These are phyloP conservation scores for Fistularia tabacaria DNA, from an alignment of 2,797 vertebrate species.

Conservation along the genomic window DNA sequence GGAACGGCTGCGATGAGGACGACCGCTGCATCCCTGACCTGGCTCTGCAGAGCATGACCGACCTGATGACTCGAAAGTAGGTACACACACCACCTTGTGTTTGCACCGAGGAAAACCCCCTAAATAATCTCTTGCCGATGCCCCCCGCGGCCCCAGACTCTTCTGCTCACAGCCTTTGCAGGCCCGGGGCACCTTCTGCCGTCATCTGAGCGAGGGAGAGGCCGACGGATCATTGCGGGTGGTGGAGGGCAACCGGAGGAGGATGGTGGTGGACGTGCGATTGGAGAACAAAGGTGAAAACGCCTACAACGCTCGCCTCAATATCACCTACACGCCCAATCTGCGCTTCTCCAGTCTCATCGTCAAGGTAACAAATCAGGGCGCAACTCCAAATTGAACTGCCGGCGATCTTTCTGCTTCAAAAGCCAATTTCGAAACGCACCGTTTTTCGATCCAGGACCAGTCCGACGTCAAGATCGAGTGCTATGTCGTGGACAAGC, in stretches of 20 bases:
- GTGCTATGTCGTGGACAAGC: conserved; percentile 76
- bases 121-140: neutral
- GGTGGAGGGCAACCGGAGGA: conserved; percentile 81
- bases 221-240: conserved; percentile 75
- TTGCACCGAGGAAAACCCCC: neutral
- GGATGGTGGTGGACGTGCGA: conserved; percentile 83
- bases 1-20: conserved; percentile 95
- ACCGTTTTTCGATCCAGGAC: conserved; percentile 69
- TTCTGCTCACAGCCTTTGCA: conserved; percentile 81
- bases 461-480: conserved; percentile 86
- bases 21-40: conserved; percentile 93
- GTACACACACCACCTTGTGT: conserved; percentile 39
- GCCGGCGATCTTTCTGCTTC: neutral
- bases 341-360: conserved; percentile 89
- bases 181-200: conserved; percentile 64
- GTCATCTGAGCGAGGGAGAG: conserved; percentile 63
- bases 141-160: conserved; percentile 70
- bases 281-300: conserved; percentile 95
- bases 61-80: conserved; percentile 87
- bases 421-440: neutral
- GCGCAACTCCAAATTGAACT: neutral
- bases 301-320: conserved; percentile 84
- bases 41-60: conserved; percentile 83
- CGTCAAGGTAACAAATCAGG: conserved; percentile 75
- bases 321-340: conserved; percentile 88